Evolutionary conservation across 2,797 vertebrate genomes (phyloP).

Genomic region (Macropus fuliginosus): DNA sequence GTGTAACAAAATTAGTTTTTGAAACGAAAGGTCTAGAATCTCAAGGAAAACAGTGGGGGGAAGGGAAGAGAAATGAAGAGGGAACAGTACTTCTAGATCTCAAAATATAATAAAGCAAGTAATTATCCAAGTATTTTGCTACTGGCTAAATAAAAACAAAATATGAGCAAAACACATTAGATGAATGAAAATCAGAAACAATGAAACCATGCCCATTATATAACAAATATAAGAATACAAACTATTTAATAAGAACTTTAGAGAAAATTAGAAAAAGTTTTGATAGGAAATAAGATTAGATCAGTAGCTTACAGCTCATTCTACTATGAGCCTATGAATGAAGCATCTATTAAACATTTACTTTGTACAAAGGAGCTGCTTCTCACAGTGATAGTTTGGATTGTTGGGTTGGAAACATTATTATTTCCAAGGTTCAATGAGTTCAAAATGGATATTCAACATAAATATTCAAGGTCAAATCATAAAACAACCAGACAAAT

Average conservation of each 20-base stretch:
- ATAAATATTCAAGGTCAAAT: background rate
- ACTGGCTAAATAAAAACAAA: background rate
- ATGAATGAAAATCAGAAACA: background rate
- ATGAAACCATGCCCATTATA: background rate
- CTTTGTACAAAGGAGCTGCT: background rate
- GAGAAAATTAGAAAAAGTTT: background rate
- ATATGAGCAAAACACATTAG: background rate
- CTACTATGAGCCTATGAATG: too few species aligned
- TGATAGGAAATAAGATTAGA: too few species aligned
- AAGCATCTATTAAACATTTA: background rate
- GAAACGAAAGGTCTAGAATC: background rate
- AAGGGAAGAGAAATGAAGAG: background rate
- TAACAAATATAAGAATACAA: background rate
- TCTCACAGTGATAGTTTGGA: background rate
- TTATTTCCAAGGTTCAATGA: too few species aligned
- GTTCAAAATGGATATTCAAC: too few species aligned
- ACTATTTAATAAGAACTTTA: background rate
- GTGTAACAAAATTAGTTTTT: too few species aligned
- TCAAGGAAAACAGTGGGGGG: background rate
- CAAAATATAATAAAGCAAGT: background rate
- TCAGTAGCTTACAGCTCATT: background rate
- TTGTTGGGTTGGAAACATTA: too few species aligned
- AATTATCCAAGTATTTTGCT: background rate
- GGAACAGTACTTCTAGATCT: background rate
- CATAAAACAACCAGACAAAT: background rate